Evolutionary conservation across 2,888 invertebrate species (phyloP).

Genomic region (Synergus japonicus): DNA sequence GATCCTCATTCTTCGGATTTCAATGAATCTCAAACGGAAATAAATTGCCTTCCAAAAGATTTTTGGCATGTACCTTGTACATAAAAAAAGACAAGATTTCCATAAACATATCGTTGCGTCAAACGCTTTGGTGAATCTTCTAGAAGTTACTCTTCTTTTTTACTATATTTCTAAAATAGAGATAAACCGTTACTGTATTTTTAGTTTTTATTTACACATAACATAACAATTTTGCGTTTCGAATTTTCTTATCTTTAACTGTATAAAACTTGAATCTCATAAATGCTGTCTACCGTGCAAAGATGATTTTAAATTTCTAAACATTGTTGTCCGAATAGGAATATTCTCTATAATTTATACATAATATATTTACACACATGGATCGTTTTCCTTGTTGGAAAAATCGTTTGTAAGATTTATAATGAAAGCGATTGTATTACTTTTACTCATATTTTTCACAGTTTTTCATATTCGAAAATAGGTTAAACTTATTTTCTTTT

Average conservation of each 20-base stretch:
- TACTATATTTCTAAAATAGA: constrained; percentile 20
- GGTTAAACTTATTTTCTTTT: constrained; percentile 23
- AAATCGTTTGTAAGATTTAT: constrained; percentile 1
- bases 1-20: background rate
- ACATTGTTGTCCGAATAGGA: constrained; percentile 19
- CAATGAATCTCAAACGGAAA: constrained; percentile 18
- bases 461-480: constrained; percentile 7
- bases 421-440: constrained; percentile 4
- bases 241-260: constrained; percentile 8
- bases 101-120: constrained; percentile 25
- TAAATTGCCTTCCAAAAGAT: constrained; percentile 36
- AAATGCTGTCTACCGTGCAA: constrained; percentile 37
- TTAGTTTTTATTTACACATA: constrained; percentile 33
- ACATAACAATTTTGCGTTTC: constrained; percentile 1
- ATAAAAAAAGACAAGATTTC: constrained; percentile 24
- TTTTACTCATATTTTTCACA: constrained; percentile 22
- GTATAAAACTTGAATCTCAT: constrained; percentile 34
- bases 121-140: constrained; percentile 29
- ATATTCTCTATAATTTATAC: constrained; percentile 25
- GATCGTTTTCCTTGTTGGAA: background rate
- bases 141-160: constrained; percentile 4
- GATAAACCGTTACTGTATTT: constrained; percentile 21
- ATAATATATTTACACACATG: constrained; percentile 31
- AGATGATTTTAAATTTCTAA: constrained; percentile 23
- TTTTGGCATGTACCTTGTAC: constrained; percentile 24